Percentiles rank a stretch among this genome's conserved stretches.
Evolutionary conservation across 1,140 invertebrate species (phyloP).

Genomic region (Bombus sibiricus): DNA sequence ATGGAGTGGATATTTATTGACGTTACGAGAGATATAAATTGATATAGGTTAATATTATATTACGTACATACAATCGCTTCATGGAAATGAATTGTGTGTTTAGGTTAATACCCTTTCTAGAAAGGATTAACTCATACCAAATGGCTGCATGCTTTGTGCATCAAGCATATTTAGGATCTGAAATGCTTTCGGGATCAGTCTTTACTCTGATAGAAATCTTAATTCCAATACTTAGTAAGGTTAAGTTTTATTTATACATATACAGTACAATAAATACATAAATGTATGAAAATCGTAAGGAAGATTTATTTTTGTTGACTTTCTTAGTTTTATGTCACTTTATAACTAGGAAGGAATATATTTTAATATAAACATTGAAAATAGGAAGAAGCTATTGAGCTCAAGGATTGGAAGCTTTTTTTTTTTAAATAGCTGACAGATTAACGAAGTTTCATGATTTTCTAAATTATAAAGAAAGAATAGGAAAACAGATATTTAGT

Average conservation of each 20-base stretch:
- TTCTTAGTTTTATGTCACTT: no score
- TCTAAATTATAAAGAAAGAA: no score
- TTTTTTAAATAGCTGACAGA: no score
- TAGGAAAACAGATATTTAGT: no score
- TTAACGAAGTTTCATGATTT: no score
- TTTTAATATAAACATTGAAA: no score
- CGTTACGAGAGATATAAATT: not conserved
- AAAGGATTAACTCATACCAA: not conserved
- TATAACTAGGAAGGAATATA: no score
- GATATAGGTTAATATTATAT: not conserved
- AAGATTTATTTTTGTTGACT: no score
- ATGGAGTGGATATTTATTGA: not conserved
- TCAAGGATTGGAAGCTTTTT: no score
- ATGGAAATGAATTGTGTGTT: not conserved
- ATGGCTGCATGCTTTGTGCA: not conserved
- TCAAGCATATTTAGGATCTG: not conserved
- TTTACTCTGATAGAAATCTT: not conserved
- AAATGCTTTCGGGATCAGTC: not conserved
- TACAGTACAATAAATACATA: no score
- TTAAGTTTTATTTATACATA: not conserved
- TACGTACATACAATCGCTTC: not conserved
- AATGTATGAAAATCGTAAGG: no score
- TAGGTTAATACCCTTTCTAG: not conserved
- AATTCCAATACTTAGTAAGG: not conserved
- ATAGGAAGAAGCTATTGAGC: no score